Conservation (phyloP, 2,888 invertebrate genomes). For the Andrena dorsata region DNA sequence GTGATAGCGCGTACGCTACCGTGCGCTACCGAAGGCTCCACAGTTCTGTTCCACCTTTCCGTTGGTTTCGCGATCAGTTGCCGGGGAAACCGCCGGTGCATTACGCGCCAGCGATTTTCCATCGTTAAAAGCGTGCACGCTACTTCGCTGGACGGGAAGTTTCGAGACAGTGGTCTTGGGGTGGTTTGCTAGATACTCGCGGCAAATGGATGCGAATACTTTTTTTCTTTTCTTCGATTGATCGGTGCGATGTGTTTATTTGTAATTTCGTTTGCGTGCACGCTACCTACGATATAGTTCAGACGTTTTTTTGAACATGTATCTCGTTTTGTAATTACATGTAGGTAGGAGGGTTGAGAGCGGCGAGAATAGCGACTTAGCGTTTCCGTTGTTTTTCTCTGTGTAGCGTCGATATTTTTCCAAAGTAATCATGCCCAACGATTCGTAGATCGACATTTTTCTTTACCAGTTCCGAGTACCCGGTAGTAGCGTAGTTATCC, state of each 20-base stretch:
- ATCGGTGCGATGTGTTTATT: background rate
- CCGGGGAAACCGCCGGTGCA: background rate
- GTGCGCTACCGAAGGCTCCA: constrained; percentile 6
- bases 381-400: background rate
- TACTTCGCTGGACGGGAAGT: background rate
- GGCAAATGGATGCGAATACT: background rate
- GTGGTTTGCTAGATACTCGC: background rate
- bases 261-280: constrained; percentile 29
- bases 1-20: constrained; percentile 14
- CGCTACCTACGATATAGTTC: constrained; percentile 15
- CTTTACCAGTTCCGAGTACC: constrained; percentile 20
- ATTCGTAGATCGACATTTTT: constrained; percentile 37
- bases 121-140: constrained; percentile 43
- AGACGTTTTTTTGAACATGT: background rate
- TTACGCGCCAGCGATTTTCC: constrained; percentile 1
- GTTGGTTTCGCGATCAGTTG: background rate
- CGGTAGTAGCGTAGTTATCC: constrained; percentile 26
- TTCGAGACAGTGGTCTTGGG: background rate
- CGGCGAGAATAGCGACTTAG: constrained; percentile 21
- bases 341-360: constrained; percentile 24
- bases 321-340: constrained; percentile 12
- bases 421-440: background rate
- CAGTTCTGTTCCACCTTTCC: background rate
- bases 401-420: constrained; percentile 4
- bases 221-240: background rate